These are phyloP conservation scores for Ostrea denselamellosa DNA, from an alignment of 1,140 invertebrate genomes.

Conservation along the genomic window DNA sequence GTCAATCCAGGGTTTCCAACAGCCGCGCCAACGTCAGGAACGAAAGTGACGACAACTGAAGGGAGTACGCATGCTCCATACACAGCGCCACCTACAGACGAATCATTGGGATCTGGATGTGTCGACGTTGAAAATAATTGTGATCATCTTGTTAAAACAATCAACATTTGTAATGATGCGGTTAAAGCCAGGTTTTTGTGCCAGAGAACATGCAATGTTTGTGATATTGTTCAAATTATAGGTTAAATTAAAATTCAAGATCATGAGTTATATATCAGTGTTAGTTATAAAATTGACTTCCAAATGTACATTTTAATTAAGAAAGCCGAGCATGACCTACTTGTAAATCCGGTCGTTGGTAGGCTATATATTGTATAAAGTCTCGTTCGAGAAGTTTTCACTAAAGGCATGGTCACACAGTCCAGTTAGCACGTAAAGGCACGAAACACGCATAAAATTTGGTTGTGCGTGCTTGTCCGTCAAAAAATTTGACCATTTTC, in stretches of 20 bases:
- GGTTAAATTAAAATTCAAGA: background rate
- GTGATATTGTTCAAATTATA: background rate
- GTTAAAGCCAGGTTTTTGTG: constrained; percentile 27
- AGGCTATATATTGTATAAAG: too few species aligned
- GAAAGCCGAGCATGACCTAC: too few species aligned
- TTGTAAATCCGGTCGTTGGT: too few species aligned
- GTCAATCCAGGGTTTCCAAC: background rate
- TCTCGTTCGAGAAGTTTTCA: too few species aligned
- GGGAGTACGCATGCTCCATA: constrained; percentile 14
- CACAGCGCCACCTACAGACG: background rate
- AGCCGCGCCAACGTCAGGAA: background rate
- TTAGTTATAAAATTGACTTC: background rate
- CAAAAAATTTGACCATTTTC: too few species aligned
- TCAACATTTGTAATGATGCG: constrained; percentile 27
- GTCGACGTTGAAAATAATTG: constrained; percentile 31
- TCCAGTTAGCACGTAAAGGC: too few species aligned
- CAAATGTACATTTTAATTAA: too few species aligned
- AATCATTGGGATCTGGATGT: background rate
- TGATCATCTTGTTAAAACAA: constrained; percentile 10
- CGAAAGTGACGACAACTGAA: background rate
- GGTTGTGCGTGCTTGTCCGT: too few species aligned
- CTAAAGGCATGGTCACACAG: too few species aligned
- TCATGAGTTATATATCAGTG: background rate
- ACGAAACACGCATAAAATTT: too few species aligned
- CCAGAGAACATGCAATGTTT: background rate